Base-by-base conservation (phyloP, 2,888 invertebrate genomes). In the Limenitis camilla region DNA sequence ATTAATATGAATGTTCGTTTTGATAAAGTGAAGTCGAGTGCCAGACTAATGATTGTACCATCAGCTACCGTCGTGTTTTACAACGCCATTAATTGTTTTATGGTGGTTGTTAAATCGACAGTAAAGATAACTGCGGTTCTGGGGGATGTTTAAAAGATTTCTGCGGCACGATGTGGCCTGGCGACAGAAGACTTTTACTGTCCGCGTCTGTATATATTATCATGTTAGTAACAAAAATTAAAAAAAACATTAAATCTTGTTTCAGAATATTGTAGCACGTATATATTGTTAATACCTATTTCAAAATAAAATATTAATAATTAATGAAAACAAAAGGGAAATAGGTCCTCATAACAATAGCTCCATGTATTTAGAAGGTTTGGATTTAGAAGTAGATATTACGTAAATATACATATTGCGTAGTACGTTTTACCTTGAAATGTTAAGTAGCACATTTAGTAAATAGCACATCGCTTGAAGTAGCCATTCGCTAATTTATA, bases 21-120 rank as follows among this genome's bases (percentile, higher is more conserved):
- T 58, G 71, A 74, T 77, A 74, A 72, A 69, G 63, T 52, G 48
- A 58, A 56, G 61, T 74, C 71, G 68, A 78, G 76, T 74, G 68
- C 64, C 64, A 60, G 66, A 66, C 58, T 62, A 59, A 64, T 64
- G 59, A 64, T 64, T 60, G 62, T 65, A 60, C 64, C 69, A 66
- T 68, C 68, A 61, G 70, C 81, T 76, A 76, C 81, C 67, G 81
- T 72, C 59, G 56, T 64, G 71, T 78, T 84, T 82, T 73, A 84
- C 76, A 70, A 62, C 68, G 66, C 66, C 72, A 78, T 86, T 82
- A 84, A 81, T 81, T 76, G 71, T 83, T 85, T 81, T 76, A 82
- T 78, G 69, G 65, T 64, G 56, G 72, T 68, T 71, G 72, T 78
- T 72, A 76, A 73, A 75, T 74, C 63, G 67, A 67, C 72, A 69